phyloP scores from a whole-genome alignment of 2,113 vertebrate genomes.

The Plecotus auritus region DNA sequence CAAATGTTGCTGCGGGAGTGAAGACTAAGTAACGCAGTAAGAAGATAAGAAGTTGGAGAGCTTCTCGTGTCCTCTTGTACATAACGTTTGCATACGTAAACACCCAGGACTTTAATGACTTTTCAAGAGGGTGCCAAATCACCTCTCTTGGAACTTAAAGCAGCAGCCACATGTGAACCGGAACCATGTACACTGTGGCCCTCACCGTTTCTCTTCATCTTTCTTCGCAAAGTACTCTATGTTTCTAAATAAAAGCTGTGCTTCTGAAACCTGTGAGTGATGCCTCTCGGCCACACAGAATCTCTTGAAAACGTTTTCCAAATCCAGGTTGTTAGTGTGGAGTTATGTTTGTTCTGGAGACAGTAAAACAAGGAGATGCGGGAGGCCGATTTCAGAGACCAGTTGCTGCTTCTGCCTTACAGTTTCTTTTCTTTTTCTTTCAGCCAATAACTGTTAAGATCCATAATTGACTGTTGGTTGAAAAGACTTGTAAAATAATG shows the following conservation, averaged over 20 bases:
- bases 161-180: not conserved
- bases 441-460: not conserved
- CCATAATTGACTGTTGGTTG: not conserved
- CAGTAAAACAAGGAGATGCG: not conserved
- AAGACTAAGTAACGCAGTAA: conserved; percentile 41
- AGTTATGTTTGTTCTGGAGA: conserved; percentile 17
- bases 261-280: conserved; percentile 31
- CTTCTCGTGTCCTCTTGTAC: conserved; percentile 26
- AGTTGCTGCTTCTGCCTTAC: not conserved
- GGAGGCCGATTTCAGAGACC: not conserved
- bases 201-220: not conserved
- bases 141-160: conserved; percentile 32
- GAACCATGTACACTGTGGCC: not conserved
- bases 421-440: not conserved
- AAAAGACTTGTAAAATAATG: not conserved
- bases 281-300: conserved; percentile 37
- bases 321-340: not conserved
- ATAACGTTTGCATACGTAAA: not conserved
- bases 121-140: not conserved
- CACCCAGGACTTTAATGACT: not conserved
- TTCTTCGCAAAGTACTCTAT: conserved; percentile 40
- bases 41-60: conserved; percentile 38
- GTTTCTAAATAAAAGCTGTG: conserved; percentile 65
- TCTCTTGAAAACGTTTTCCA: conserved; percentile 11
- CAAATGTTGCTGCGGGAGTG: conserved; percentile 45